Percentiles rank a stretch among this genome's conserved stretches.
phyloP scores from a whole-genome alignment of 2,888 invertebrate genomes.

The Coelinius sp. region DNA sequence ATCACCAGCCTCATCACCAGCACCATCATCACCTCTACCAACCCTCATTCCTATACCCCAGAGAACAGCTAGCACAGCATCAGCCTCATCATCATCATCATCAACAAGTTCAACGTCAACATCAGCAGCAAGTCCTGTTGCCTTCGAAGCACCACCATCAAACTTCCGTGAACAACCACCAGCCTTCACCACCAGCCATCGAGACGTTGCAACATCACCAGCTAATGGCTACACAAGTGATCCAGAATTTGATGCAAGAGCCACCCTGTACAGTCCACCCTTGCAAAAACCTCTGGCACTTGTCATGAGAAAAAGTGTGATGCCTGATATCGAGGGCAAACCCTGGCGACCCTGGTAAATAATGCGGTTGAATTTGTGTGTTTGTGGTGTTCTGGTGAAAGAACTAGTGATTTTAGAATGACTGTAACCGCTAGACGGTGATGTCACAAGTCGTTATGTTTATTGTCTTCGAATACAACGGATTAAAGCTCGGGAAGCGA shows the following conservation, averaged over 20 bases:
- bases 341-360: constrained; percentile 88
- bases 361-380: neutral
- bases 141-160: constrained; percentile 73
- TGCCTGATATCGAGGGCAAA: constrained; percentile 77
- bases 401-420: constrained; percentile 20
- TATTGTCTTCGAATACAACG: neutral
- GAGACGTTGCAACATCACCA: constrained; percentile 72
- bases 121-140: constrained; percentile 70
- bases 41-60: constrained; percentile 83
- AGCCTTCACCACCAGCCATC: constrained; percentile 67
- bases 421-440: constrained; percentile 27
- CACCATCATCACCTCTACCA: constrained; percentile 74
- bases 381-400: neutral
- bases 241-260: constrained; percentile 64
- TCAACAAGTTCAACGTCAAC: constrained; percentile 71
- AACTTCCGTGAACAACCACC: constrained; percentile 70
- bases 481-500: constrained; percentile 1
- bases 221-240: constrained; percentile 69
- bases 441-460: constrained; percentile 1
- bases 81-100: constrained; percentile 76
- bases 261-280: constrained; percentile 68
- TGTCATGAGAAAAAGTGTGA: constrained; percentile 78
- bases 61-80: constrained; percentile 81
- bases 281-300: constrained; percentile 78
- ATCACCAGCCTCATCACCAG: constrained; percentile 70